phyloP scores from a whole-genome alignment of 2,888 invertebrate species.

The Drosophila paracracens region DNA sequence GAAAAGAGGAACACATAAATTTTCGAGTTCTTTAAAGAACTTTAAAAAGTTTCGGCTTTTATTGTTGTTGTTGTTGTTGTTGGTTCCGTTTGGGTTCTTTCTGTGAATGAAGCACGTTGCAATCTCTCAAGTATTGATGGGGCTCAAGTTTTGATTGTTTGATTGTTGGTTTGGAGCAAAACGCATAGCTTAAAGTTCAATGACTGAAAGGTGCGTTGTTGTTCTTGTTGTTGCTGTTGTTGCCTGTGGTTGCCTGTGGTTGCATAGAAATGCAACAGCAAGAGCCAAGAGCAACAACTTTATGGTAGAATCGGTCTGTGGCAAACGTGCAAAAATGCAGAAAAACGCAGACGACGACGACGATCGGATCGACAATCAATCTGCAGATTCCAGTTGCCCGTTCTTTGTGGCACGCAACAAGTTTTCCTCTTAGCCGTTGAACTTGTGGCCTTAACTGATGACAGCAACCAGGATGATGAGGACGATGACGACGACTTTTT shows the following conservation, averaged over 20 bases:
- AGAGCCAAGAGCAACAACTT: slow-evolving; percentile 37
- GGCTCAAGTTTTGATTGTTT: slow-evolving; percentile 31
- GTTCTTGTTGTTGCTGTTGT: slow-evolving; percentile 30
- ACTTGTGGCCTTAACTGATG: slow-evolving; percentile 70
- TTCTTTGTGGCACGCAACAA: slow-evolving; percentile 67
- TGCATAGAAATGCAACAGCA: slow-evolving; percentile 70
- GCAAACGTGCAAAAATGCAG: slow-evolving; percentile 76
- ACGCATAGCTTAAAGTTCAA: slow-evolving; percentile 79
- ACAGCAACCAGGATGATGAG: slow-evolving; percentile 4
- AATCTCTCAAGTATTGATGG: slow-evolving; percentile 50
- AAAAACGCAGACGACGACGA: slow-evolving; percentile 29
- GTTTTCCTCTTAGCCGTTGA: slow-evolving; percentile 60
- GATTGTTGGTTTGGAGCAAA: slow-evolving; percentile 22
- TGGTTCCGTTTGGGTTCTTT: slow-evolving; percentile 12
- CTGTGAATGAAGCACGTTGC: slow-evolving; percentile 55
- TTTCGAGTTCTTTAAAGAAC: slow-evolving; percentile 5
- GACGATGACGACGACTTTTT: slow-evolving; percentile 14
- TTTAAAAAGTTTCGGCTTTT: slow-evolving; percentile 17
- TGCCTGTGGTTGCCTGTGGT: slow-evolving; percentile 10
- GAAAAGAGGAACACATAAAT: slow-evolving; percentile 11
- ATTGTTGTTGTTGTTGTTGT: slow-evolving; percentile 19
- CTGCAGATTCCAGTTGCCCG: slow-evolving; percentile 72
- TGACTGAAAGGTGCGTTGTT: slow-evolving; percentile 74
- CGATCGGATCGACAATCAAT: slow-evolving; percentile 80
- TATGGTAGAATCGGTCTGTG: slow-evolving; percentile 20